Evolutionary conservation across 2,888 invertebrate species (phyloP).

Genomic region (Campoplex nolae): DNA sequence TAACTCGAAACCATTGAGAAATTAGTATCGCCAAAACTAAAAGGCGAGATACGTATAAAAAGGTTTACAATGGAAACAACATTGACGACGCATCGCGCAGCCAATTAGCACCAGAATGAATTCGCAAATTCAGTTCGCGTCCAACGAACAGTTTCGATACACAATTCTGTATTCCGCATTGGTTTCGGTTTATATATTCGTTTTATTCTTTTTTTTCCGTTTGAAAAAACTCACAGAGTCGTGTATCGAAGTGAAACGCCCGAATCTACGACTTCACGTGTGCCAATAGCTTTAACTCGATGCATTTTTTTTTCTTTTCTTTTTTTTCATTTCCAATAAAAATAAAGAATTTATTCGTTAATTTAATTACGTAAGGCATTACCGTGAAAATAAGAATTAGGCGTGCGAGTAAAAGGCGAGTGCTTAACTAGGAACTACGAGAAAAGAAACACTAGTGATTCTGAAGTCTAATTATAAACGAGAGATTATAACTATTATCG

Average conservation of each 20-base stretch:
- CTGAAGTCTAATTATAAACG: slow-evolving; percentile 54
- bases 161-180: slow-evolving; percentile 38
- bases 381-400: slow-evolving; percentile 58
- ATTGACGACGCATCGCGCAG: slow-evolving; percentile 62
- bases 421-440: slow-evolving; percentile 68
- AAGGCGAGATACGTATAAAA: background rate
- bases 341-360: slow-evolving; percentile 31
- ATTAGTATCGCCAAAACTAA: slow-evolving; percentile 9
- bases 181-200: background rate
- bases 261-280: slow-evolving; percentile 71
- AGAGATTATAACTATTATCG: slow-evolving; percentile 63
- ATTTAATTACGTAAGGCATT: slow-evolving; percentile 54
- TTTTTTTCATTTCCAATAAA: slow-evolving; percentile 30
- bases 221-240: slow-evolving; percentile 37
- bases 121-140: slow-evolving; percentile 65
- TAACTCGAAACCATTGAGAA: slow-evolving; percentile 3
- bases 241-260: slow-evolving; percentile 59
- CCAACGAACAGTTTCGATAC: slow-evolving; percentile 39
- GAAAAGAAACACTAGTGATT: slow-evolving; percentile 47
- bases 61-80: slow-evolving; percentile 6
- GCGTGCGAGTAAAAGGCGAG: slow-evolving; percentile 53
- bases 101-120: slow-evolving; percentile 67
- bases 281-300: slow-evolving; percentile 71
- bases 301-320: slow-evolving; percentile 35
- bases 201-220: background rate